Percentiles rank a stretch among this genome's conserved stretches.
Conservation (phyloP, 2,797 vertebrate genomes). For the Vipera latastei region DNA sequence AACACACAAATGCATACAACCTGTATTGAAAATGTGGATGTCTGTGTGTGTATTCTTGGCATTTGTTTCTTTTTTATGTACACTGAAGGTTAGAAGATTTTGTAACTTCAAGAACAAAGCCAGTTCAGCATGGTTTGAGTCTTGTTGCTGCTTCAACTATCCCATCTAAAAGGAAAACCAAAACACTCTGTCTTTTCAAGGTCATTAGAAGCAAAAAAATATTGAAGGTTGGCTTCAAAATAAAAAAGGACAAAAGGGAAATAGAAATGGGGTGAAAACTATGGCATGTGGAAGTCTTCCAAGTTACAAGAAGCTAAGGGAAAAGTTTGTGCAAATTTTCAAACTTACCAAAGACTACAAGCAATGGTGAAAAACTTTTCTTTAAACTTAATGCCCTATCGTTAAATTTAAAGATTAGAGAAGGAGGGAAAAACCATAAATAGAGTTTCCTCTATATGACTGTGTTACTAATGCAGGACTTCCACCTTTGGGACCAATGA, state of each 20-base stretch:
- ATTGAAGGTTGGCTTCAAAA: not conserved
- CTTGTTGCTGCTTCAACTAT: not conserved
- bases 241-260: not conserved
- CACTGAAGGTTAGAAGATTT: not conserved
- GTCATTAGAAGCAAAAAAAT: not conserved
- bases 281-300: not conserved
- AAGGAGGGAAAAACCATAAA: not conserved
- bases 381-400: not conserved
- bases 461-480: conserved; percentile 20
- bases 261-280: not conserved
- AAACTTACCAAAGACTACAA: not conserved
- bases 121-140: not conserved
- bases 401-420: not conserved
- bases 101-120: not conserved
- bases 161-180: not conserved
- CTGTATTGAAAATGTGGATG: not conserved
- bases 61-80: not conserved
- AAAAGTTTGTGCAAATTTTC: not conserved
- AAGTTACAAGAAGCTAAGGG: not conserved
- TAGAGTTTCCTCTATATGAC: not conserved
- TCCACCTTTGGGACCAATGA: conserved; percentile 51
- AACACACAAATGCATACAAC: not conserved
- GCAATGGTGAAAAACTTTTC: not conserved
- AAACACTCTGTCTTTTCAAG: not conserved
- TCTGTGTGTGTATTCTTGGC: not conserved